Conservation (phyloP, 2,888 invertebrate species). For the Anoncus sp. region DNA sequence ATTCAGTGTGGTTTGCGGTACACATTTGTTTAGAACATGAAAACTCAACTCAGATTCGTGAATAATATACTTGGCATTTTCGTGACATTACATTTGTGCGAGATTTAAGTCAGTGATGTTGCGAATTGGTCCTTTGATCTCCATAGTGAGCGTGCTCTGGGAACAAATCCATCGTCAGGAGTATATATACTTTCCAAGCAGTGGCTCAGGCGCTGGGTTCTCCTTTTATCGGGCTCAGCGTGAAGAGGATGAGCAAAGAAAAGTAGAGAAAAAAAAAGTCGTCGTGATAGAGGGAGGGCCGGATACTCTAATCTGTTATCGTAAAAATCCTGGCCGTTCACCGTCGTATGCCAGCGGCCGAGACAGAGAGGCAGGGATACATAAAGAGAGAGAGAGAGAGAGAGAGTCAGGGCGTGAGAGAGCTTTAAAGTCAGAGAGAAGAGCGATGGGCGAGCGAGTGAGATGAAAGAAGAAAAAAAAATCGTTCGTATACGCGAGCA, state of each 20-base stretch:
- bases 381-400: constrained; percentile 27
- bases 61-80: neutral
- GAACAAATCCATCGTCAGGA: constrained; percentile 4
- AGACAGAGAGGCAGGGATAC: constrained; percentile 40
- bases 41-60: neutral
- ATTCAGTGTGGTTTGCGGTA: too few species aligned
- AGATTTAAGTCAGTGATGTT: neutral
- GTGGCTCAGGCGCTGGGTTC: constrained; percentile 57
- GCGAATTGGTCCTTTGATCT: constrained; percentile 17
- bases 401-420: constrained; percentile 28
- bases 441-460: constrained; percentile 38
- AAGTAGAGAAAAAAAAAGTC: constrained; percentile 44
- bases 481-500: constrained; percentile 8
- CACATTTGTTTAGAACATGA: too few species aligned
- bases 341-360: constrained; percentile 68
- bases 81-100: neutral
- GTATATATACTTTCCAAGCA: constrained; percentile 62
- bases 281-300: constrained; percentile 46
- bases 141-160: neutral
- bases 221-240: constrained; percentile 31
- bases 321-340: constrained; percentile 76
- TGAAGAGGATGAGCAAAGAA: constrained; percentile 48
- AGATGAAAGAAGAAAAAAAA: constrained; percentile 29
- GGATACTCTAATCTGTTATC: constrained; percentile 79
- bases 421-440: constrained; percentile 50